Conservation (phyloP, 2,113 vertebrate species). For the Seriola aureovittata region DNA sequence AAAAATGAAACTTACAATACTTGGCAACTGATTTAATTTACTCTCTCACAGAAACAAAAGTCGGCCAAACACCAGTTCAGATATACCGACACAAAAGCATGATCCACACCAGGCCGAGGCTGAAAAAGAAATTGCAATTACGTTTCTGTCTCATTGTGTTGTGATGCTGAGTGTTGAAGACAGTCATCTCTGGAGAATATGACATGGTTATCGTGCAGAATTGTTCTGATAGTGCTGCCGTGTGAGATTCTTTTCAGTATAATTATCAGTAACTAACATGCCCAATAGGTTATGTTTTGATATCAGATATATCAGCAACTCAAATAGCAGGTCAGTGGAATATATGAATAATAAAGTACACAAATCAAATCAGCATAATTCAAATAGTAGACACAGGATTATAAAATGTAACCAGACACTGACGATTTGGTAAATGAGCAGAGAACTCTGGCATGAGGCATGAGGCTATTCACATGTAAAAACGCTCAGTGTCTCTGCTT, state of each 20-base stretch:
- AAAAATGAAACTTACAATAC: not conserved
- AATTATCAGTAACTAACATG: not conserved
- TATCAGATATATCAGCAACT: not conserved
- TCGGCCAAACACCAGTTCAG: not conserved
- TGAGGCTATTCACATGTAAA: conserved; percentile 29
- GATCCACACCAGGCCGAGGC: not conserved
- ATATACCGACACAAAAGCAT: not conserved
- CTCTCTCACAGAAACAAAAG: not conserved
- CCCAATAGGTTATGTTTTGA: not conserved
- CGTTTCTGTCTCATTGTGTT: not conserved
- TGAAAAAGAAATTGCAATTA: not conserved
- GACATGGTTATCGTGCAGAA: not conserved
- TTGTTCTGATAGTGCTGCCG: not conserved
- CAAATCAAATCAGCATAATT: conserved; percentile 25
- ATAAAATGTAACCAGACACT: conserved; percentile 16
- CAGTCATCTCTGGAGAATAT: not conserved
- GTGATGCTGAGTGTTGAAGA: not conserved
- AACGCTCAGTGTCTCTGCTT: conserved; percentile 40
- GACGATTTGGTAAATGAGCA: conserved; percentile 34
- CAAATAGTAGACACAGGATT: conserved; percentile 19
- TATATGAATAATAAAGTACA: conserved; percentile 6
- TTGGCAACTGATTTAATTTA: not conserved
- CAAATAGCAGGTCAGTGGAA: not conserved
- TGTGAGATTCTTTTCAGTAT: not conserved
- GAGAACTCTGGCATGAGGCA: conserved; percentile 5